These are phyloP conservation scores for Spondyliosoma cantharus DNA, from an alignment of 2,797 vertebrate genomes.

Conservation along the genomic window DNA sequence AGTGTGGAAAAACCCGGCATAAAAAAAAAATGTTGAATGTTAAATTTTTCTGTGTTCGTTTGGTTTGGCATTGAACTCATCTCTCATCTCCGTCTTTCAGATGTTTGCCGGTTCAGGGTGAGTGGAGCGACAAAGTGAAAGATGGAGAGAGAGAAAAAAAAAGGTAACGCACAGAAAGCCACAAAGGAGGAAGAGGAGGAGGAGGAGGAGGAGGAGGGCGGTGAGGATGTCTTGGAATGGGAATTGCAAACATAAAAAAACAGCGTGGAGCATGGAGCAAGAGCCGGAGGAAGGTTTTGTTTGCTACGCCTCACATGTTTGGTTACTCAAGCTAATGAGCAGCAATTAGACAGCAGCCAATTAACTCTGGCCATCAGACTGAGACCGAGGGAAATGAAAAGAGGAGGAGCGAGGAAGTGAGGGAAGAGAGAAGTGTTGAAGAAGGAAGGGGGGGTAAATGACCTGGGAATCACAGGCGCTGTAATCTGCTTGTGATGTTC, in stretches of 20 bases:
- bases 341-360: slow-evolving; percentile 85
- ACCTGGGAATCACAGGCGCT: slow-evolving; percentile 63
- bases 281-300: slow-evolving; percentile 57
- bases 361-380: slow-evolving; percentile 83
- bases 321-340: slow-evolving; percentile 82
- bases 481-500: slow-evolving; percentile 57
- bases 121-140: slow-evolving; percentile 44
- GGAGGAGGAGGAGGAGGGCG: too few relatives aligned
- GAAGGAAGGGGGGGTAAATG: slow-evolving; percentile 19
- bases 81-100: slow-evolving; percentile 18
- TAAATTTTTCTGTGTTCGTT: slow-evolving; percentile 11
- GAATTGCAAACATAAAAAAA: slow-evolving; percentile 38
- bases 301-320: slow-evolving; percentile 77
- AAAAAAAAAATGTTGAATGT: not conserved
- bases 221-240: slow-evolving; percentile 28
- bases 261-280: slow-evolving; percentile 13
- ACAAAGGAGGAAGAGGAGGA: not conserved
- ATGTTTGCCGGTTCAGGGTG: slow-evolving; percentile 41
- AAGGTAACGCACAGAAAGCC: slow-evolving; percentile 27
- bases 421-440: slow-evolving; percentile 13
- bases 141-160: slow-evolving; percentile 40
- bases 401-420: slow-evolving; percentile 47
- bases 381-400: slow-evolving; percentile 73
- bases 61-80: not conserved
- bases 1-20: not conserved